Percentiles rank a stretch among this genome's conserved stretches.
Conservation (phyloP, 2,888 invertebrate species). For the Lottia gigantea region DNA sequence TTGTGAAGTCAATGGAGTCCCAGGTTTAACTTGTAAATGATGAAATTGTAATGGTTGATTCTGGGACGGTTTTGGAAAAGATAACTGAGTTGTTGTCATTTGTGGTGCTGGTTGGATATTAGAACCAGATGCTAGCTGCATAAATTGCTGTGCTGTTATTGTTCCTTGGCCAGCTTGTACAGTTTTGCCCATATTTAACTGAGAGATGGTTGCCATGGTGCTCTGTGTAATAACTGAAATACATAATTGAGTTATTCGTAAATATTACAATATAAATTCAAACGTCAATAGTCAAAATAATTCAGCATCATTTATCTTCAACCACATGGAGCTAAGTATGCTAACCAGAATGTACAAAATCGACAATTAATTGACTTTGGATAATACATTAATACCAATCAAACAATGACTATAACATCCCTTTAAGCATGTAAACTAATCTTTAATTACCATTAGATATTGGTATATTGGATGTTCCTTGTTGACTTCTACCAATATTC, state of each 20-base stretch:
- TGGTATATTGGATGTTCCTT: slow-evolving; percentile 42
- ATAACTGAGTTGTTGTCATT: slow-evolving; percentile 35
- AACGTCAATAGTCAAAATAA: too few species aligned
- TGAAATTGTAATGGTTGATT: slow-evolving; percentile 44
- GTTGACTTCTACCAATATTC: slow-evolving; percentile 37
- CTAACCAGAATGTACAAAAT: too few species aligned
- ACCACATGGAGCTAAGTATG: too few species aligned
- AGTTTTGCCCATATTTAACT: slow-evolving; percentile 40
- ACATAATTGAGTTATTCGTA: slow-evolving; percentile 2
- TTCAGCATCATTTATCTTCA: too few species aligned
- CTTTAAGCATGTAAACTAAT: too few species aligned
- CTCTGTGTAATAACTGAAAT: slow-evolving; percentile 41
- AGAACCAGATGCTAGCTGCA: slow-evolving; percentile 43
- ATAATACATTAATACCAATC: too few species aligned
- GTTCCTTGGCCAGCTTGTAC: slow-evolving; percentile 35
- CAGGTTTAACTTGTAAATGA: slow-evolving; percentile 40
- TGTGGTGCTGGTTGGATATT: slow-evolving; percentile 25
- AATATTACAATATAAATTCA: neutral
- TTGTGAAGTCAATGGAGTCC: slow-evolving; percentile 25
- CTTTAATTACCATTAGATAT: slow-evolving; percentile 46
- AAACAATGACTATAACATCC: too few species aligned
- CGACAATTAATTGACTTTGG: too few species aligned
- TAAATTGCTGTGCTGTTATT: slow-evolving; percentile 47
- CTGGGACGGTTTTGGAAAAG: slow-evolving; percentile 42
- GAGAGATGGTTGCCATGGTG: slow-evolving; percentile 42